Evolutionary conservation across 2,797 vertebrate genomes (phyloP), one percentile per base, ranked within the genome.

Genomic region (Cuculus canorus): DNA sequence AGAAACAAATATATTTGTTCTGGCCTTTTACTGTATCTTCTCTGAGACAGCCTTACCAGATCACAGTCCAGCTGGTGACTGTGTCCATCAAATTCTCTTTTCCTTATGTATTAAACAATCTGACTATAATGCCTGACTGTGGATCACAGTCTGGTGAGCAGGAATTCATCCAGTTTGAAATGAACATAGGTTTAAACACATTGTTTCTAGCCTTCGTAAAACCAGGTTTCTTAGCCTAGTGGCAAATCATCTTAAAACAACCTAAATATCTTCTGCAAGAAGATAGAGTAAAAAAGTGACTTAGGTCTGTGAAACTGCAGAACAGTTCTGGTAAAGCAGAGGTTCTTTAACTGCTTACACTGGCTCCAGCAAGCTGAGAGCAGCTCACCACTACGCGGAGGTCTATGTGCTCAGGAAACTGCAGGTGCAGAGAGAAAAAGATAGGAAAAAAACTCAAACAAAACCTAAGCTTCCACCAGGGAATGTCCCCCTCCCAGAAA

Each of bases 121-220:
- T 87, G 81, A 80, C 53, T 75, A 65, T 82, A 85, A 95, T 82
- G 75, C 75, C 68, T 94, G 71, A 53, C 88, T 92, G 39, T 88
- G 90, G 71, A 91, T 91, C 92, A 95, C 79, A 93, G 92, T 87
- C 95, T 93, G 75, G 53, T 95, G 95, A 96, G 93, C 95, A 95
- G 86, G 75, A 96, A 95, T 80, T 94, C 25, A 95, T 90, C 56
- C 90, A 89, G 25, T 85, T 73, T 84, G 78, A 94, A 90, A 72
- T 47, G 57, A 93, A 59, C 35, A 70, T 16, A 66, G 28, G n/a
- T 82, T 90, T 90, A 92, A 93, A 89, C 85, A 82, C 0, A 0
- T 86, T 86, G 66, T 24, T 89, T 57, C 53, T 53, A 73, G 70
- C 28, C 88, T 95, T 88, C 35, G 48, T 77, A 88, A 80, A 65